Conservation (phyloP, 2,113 vertebrate genomes). For the Bambusicola thoracicus region DNA sequence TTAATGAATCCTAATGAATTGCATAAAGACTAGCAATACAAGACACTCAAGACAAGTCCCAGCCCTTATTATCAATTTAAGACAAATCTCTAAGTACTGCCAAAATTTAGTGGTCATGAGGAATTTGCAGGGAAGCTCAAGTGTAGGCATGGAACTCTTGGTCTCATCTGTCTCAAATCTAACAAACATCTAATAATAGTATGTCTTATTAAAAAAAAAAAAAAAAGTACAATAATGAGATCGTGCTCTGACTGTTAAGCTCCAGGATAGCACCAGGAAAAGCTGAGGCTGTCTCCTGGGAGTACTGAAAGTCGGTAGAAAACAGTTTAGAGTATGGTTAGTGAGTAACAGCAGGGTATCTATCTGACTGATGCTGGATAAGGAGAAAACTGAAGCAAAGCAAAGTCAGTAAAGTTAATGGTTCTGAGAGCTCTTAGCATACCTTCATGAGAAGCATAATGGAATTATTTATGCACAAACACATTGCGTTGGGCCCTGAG, state of each 20-base stretch:
- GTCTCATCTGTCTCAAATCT: background rate
- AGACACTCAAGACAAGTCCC: background rate
- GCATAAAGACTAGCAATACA: background rate
- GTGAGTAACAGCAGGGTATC: background rate
- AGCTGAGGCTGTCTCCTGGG: rapidly evolving
- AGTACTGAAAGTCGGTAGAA: background rate
- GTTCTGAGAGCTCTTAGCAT: background rate
- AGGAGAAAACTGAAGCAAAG: background rate
- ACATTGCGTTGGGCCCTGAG: background rate
- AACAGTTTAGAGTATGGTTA: background rate
- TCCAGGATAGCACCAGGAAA: background rate
- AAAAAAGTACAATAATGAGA: background rate
- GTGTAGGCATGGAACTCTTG: background rate
- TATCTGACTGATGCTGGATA: background rate
- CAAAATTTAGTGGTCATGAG: background rate
- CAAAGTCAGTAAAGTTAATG: background rate
- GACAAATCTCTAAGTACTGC: background rate
- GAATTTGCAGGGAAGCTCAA: background rate
- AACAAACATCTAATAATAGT: background rate
- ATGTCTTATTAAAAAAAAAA: background rate
- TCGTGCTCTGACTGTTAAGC: background rate
- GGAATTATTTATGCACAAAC: background rate
- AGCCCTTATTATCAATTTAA: background rate
- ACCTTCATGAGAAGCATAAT: background rate
- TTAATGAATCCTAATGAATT: background rate